Evolutionary conservation across 2,797 vertebrate genomes (phyloP).

Genomic region (Schizothorax lantsangensis): DNA sequence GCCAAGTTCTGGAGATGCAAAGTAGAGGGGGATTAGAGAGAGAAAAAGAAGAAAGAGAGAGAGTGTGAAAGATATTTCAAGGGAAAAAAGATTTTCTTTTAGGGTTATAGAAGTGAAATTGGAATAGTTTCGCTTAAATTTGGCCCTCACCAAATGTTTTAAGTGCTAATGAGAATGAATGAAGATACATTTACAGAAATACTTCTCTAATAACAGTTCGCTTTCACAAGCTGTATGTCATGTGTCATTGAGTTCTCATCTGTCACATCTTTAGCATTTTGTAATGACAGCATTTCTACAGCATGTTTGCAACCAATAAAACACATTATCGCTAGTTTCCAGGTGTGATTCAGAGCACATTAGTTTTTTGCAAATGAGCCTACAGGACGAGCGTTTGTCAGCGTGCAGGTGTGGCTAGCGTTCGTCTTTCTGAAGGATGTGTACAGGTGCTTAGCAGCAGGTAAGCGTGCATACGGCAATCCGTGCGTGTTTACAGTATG

Average conservation of each 20-base stretch:
- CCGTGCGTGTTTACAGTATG: slow-evolving; percentile 25
- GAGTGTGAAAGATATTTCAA: slow-evolving; percentile 65
- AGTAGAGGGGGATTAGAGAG: slow-evolving; percentile 80
- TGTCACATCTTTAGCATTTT: slow-evolving; percentile 28
- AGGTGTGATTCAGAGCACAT: slow-evolving; percentile 30
- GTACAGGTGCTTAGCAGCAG: slow-evolving; percentile 43
- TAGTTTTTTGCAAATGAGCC: slow-evolving; percentile 13
- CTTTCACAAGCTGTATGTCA: slow-evolving; percentile 38
- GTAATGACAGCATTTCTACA: slow-evolving; percentile 23
- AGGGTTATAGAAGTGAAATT: slow-evolving; percentile 73
- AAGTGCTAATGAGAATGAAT: slow-evolving; percentile 68
- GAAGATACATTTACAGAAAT: slow-evolving; percentile 54
- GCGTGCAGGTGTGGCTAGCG: slow-evolving; percentile 6
- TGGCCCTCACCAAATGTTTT: slow-evolving; percentile 53
- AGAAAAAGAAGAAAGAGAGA: slow-evolving; percentile 63
- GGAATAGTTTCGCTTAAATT: slow-evolving; percentile 59
- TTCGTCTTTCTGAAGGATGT: background rate
- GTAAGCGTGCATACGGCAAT: background rate
- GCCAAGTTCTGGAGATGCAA: slow-evolving; percentile 92
- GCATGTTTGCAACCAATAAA: slow-evolving; percentile 60
- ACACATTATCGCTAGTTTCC: slow-evolving; percentile 59
- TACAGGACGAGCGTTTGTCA: background rate
- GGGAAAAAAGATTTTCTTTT: slow-evolving; percentile 69
- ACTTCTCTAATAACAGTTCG: slow-evolving; percentile 29
- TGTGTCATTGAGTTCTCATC: slow-evolving; percentile 33